Base-by-base conservation (phyloP, 2,797 vertebrate species). In the Melanotaenia nigrans region DNA sequence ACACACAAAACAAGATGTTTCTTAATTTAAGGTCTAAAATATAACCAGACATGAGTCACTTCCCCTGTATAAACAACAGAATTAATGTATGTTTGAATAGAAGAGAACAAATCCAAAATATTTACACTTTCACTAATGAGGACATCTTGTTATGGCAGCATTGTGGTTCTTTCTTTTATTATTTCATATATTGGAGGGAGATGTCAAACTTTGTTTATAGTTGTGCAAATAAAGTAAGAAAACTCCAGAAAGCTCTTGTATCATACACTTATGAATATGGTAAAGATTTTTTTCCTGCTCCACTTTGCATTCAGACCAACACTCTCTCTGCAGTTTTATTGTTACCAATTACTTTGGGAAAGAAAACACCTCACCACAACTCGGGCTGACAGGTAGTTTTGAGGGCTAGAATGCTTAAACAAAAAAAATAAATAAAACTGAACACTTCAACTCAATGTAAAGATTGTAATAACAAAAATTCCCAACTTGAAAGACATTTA, bases 311-410 rank as follows among this genome's bases (percentile, higher is more conserved):
- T 82, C 68, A 79, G 73, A 77, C 79, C 70, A 65, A 71, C 56
- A 63, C 53, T 12, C 55, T 77, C 53, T 12, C 55, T 77, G 75
- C 67, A 65, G 75, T 81, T 90, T 89, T 85, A 86, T 78, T 73
- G 82, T 86, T 73, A 78, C 77, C 79, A 85, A 83, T 87, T 87
- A 90, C 79, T 82, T 55, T 47, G 53, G 56, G 63, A 82, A 60
- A 45, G 68, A 82, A 62, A 77, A 79, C 42, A 61, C 25, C 9
- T 14, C 69, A 47, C 76, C 71, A 81, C 81, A 89, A 86, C 73
- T 88, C 85, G 84, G 51, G 35, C 77, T 85, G 79, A 84, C 84
- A 82, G 82, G 82, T 71, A 78, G 75, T 87, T 83, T 47, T 62
- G 42, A 85, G 64, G 55, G 54, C 69, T 77, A 64, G 64, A 68